Base-by-base conservation (phyloP, 2,113 vertebrate genomes). In the Psilopogon haemacephalus region DNA sequence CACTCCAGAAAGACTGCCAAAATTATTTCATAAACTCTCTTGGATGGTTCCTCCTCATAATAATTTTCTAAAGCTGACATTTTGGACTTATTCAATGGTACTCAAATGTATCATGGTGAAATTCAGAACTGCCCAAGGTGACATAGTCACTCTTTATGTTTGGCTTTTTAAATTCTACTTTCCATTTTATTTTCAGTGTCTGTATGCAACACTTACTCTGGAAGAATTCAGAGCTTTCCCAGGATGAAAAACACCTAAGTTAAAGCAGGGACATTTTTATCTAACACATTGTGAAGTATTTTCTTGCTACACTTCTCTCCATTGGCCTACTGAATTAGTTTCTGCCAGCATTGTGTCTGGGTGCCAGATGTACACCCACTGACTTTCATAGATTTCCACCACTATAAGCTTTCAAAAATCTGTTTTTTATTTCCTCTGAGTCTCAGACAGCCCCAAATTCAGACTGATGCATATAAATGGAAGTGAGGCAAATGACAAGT, bases 371-470 rank as follows among this genome's bases (percentile, higher is more conserved):
- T 19, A 69, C 58, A 93, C 62, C 48, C 38, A 54, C 62, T 65
- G 58, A 32, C 32, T 84, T 87, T 82, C 40, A 50, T 10, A 88
- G 30, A 79, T 78, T 87, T 87, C 33, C 17, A 46, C 32, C 23
- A 20, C n/a, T 52, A 12, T 85, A 83, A 73, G 56, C 68, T 93
- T 82, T 93, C 20, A 5, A 82, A 88, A 88, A 55, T 78, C n/a
- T 93, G 59, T 26, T 21, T 73, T 93, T 86, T 79, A 75, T 87
- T 88, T 90, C 62, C 70, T 75, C 35, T 37, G 26, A 93, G 85
- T 71, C 38, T 80, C 6, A 3, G 33, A 15, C 38, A 93, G 35
- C 7, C 44, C 59, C 44, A 82, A 69, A 70, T 87, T 93, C 74
- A 84, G 74, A 38, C 32, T 92, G 67, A 67, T 20, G 5, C 55